Base-by-base conservation (phyloP, 2,113 vertebrate genomes). In the Lasiurus borealis region DNA sequence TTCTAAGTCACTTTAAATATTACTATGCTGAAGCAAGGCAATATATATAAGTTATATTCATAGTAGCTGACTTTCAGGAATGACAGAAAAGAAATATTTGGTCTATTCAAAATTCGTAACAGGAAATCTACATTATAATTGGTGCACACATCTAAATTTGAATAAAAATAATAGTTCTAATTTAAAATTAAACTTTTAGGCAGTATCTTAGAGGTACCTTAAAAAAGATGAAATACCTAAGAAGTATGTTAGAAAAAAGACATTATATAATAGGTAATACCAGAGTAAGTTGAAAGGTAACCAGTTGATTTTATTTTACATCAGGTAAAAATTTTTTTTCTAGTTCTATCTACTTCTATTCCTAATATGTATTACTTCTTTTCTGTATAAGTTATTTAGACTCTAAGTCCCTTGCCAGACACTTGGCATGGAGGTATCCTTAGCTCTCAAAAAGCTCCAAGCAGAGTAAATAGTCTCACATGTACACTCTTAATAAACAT, bases 321-420 rank as follows among this genome's bases (percentile, higher is more conserved):
- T 80, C 73, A 84, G 27, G 34, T 57, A 68, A 93, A 77, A 77
- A 16, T 0, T 19, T n/a, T 36, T n/a, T 76, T 94, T 66, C 54
- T 48, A 83, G 1, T 93, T 80, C 90, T 94, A 73, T 36, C 23
- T 91, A 91, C 7, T 68, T 87, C 16, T 7, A 50, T 25, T 85
- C 44, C 34, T 46, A 88, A 46, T 83, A 91, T 89, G 2, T 31
- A 72, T 76, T 89, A 95, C 48, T 89, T 92, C 25, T 96, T n/a
- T 95, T 76, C 15, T 69, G 27, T 44, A 0, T 29, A 77, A 91
- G 25, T 85, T 93, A 90, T 52, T 90, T 69, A 31, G 4, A 90
- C 21, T 71, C 1, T 31, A 90, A 84, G 13, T 10, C 64, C 15
- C 31, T 73, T 91, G 21, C 8, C 40, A 91, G 52, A 54, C 7